Percentiles rank a stretch among this genome's conserved stretches.
phyloP scores from a whole-genome alignment of 2,888 invertebrate species.

The Cheilosia soror region DNA sequence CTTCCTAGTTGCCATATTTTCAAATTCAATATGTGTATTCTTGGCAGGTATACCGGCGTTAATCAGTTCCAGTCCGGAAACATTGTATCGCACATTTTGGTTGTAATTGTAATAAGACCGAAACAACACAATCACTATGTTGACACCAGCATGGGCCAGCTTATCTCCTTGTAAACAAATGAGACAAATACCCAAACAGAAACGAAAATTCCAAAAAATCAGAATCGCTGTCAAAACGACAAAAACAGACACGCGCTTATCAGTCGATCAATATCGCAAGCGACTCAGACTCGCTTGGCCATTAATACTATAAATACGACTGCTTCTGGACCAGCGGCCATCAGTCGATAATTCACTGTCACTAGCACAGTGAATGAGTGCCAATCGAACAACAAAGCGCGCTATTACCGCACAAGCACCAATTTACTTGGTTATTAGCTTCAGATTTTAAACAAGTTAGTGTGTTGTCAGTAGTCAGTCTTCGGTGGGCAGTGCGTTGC shows the following conservation, averaged over 20 bases:
- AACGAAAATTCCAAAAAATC: conserved; percentile 9
- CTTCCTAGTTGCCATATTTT: not conserved
- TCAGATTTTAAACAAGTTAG: conserved; percentile 24
- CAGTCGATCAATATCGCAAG: conserved; percentile 57
- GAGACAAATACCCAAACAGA: conserved; percentile 27
- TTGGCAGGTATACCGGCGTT: conserved; percentile 10
- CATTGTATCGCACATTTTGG: conserved; percentile 1
- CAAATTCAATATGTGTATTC: too few relatives aligned
- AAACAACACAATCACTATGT: conserved; percentile 33
- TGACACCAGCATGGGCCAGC: conserved; percentile 6
- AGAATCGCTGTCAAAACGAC: conserved; percentile 31
- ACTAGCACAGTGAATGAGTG: conserved; percentile 36
- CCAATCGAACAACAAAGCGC: conserved; percentile 35
- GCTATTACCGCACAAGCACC: conserved; percentile 5
- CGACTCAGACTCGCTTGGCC: conserved; percentile 19
- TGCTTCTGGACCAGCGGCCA: conserved; percentile 58
- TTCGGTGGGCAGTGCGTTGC: conserved; percentile 17
- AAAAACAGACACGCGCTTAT: conserved; percentile 50
- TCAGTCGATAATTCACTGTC: conserved; percentile 64
- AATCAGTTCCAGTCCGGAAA: conserved; percentile 14
- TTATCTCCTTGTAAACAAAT: conserved; percentile 46
- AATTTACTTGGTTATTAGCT: conserved; percentile 18
- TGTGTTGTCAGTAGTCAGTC: conserved; percentile 17
- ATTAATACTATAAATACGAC: conserved; percentile 67
- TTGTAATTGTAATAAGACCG: conserved; percentile 5